phyloP scores from a whole-genome alignment of 2,113 vertebrate genomes.

The Potamarius usumacintae region DNA sequence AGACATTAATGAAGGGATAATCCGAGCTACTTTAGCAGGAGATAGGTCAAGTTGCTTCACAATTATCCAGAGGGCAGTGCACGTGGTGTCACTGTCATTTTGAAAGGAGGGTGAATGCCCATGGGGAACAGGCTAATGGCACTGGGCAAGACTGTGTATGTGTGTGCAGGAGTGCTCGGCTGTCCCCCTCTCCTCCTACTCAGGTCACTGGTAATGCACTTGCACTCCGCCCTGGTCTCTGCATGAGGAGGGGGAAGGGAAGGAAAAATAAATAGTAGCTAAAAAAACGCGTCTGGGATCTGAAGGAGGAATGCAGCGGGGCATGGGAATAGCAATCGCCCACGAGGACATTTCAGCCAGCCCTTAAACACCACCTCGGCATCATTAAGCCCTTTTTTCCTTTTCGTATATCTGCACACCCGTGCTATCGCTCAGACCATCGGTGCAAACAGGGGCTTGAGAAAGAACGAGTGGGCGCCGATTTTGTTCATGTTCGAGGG shows the following conservation, averaged over 20 bases:
- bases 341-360: constrained; percentile 80
- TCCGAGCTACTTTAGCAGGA: constrained; percentile 64
- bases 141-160: constrained; percentile 28
- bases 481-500: constrained; percentile 54
- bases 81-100: constrained; percentile 65
- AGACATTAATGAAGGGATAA: constrained; percentile 34
- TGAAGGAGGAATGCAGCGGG: constrained; percentile 82
- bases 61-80: constrained; percentile 64
- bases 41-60: constrained; percentile 52
- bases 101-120: constrained; percentile 46
- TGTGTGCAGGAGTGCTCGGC: constrained; percentile 67
- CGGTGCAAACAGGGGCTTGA: constrained; percentile 69
- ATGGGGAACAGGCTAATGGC: constrained; percentile 48
- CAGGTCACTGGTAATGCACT: constrained; percentile 86
- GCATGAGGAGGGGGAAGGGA: constrained; percentile 59
- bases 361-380: constrained; percentile 82
- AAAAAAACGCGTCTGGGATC: constrained; percentile 78
- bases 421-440: constrained; percentile 78
- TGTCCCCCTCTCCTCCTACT: constrained; percentile 76
- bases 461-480: constrained; percentile 79
- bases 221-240: constrained; percentile 85
- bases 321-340: constrained; percentile 86
- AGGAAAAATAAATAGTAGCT: constrained; percentile 67
- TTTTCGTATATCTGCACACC: constrained; percentile 50
- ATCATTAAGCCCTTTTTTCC: constrained; percentile 55